Conservation (phyloP, 2,113 vertebrate species). For the Propithecus coquereli region DNA sequence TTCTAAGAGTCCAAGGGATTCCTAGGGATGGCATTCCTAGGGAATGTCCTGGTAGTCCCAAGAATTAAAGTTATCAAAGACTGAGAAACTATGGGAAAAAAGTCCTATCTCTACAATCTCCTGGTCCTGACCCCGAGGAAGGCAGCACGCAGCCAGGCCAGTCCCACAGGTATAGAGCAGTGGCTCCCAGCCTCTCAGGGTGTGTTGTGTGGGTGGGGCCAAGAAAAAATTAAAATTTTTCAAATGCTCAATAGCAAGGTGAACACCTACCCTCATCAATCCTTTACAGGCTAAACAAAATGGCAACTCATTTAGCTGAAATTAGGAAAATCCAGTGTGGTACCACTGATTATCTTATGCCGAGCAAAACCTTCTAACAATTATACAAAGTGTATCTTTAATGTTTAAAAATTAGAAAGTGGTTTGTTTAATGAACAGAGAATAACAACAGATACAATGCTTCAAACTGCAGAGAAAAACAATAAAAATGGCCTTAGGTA, state of each 20-base stretch:
- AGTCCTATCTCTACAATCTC: background rate
- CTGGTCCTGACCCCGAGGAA: background rate
- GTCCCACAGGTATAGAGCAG: background rate
- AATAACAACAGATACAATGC: background rate
- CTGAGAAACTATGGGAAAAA: background rate
- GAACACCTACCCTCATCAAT: background rate
- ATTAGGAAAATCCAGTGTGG: background rate
- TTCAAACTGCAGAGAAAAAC: background rate
- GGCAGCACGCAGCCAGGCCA: background rate
- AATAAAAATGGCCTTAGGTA: background rate
- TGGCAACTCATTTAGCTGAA: background rate
- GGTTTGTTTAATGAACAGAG: background rate
- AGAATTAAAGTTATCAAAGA: background rate
- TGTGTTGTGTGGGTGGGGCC: background rate
- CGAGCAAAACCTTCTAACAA: background rate
- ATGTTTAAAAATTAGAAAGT: background rate
- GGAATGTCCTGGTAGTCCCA: background rate
- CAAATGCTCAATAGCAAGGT: background rate
- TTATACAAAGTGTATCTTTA: constrained; percentile 3
- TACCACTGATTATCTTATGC: background rate
- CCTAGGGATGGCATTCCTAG: background rate
- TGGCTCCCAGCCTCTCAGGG: background rate
- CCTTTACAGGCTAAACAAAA: background rate
- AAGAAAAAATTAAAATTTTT: background rate
- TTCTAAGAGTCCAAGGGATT: background rate